Evolutionary conservation across 2,113 vertebrate species (phyloP).

Genomic region (Regulus satrapa): DNA sequence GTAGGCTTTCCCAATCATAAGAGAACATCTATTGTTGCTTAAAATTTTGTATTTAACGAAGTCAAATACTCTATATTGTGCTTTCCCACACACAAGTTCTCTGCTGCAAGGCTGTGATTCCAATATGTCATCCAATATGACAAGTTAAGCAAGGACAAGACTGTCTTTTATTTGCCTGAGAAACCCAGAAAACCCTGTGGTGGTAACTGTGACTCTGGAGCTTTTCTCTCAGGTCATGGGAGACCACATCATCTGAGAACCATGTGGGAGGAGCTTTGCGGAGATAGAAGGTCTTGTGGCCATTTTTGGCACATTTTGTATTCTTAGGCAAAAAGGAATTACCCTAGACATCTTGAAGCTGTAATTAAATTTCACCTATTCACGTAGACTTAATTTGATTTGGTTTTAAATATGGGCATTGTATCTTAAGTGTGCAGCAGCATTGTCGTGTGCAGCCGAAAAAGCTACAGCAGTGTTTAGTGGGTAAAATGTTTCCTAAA

Average conservation of each 20-base stretch:
- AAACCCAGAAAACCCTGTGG: neutral
- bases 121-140: neutral
- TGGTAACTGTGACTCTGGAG: neutral
- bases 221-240: neutral
- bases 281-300: neutral
- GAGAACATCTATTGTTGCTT: neutral
- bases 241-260: neutral
- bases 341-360: neutral
- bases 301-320: neutral
- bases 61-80: neutral
- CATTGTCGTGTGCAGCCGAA: neutral
- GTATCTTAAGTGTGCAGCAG: neutral
- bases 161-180: neutral
- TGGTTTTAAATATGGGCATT: neutral
- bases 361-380: slow-evolving; percentile 13
- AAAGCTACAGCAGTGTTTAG: neutral
- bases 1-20: neutral
- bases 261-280: neutral
- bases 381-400: neutral
- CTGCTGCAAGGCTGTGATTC: neutral
- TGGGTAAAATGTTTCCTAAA: neutral
- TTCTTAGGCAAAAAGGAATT: neutral
- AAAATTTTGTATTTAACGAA: neutral
- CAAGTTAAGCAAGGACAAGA: neutral
- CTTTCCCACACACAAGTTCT: neutral